Evolutionary conservation across 1,140 invertebrate genomes (phyloP), one percentile per base, ranked within the genome.

Genomic region (Drosophila serrata): DNA sequence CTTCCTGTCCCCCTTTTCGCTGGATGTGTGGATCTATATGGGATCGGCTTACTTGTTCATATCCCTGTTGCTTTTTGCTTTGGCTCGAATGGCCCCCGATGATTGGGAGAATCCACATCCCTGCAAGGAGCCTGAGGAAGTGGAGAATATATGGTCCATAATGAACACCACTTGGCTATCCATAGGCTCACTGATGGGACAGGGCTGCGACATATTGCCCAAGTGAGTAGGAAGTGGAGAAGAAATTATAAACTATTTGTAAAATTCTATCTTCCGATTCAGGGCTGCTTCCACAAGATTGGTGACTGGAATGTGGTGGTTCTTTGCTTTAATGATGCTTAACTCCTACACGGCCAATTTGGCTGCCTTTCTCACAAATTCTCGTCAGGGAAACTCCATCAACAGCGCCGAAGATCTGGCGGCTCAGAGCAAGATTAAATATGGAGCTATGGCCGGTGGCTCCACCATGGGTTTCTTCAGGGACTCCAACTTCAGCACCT

Each of bases 271-370:
- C 39, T 97, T 91, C 5, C 2, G 0, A 0, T 35, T 42, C 55
- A 97, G 97, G 91, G 96, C 97, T 8, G 95, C 96, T 40, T 97
- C 97, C 0, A 97, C 97, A 0, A 93, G 97, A 35, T 95, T 97
- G 93, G 95, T 97, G 0, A 95, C 96, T 2, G 96, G 96, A 0
- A 97, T 97, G 94, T 99, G 98, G 98, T 99, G 97, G 97, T 98
- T 99, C 90, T 99, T 99, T 91, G 97, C 97, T 0, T 94, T 99
- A n/a, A 99, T 99, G 79, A 98, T 99, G 93, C 97, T 98, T 9
- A 97, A 98, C 3, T 98, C 97, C 1, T 99, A 99, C 91, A 99
- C 98, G 0, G 98, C 98, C 11, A 99, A 99, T 93, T 94, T 99
- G 69, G 98, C 98, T 4, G 98, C 98, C 8, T 99, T 98, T 79